Evolutionary conservation across 1,140 invertebrate genomes (phyloP), one percentile per base, ranked within the genome.

Genomic region (Bombus sylvicola): DNA sequence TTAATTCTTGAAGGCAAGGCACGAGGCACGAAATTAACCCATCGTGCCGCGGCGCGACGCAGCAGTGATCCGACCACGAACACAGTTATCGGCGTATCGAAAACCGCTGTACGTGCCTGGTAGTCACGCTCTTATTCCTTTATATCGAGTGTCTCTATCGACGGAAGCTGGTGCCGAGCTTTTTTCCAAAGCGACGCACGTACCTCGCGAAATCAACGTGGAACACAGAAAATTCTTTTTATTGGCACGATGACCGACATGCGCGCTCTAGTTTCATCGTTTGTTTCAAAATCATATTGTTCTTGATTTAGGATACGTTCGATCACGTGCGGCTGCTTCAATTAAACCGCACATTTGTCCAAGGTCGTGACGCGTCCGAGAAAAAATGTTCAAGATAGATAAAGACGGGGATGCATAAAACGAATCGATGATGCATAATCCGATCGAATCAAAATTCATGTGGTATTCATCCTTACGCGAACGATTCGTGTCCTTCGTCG

Each of bases 221-320:
- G 41, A 12, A 22, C 43, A 53, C 10, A 12, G 22, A 18, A 47
- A 69, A 77, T 83, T 69, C 74, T 78, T 83, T 47, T 43, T 53
- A 57, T 25, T 59, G 34, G 74, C 53, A 68, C 76, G 37, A 83
- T 71, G 81, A 69, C 73, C 86, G 80, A 90, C 83, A 88, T 88
- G 89, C 85, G 64, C 87, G 89, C 66, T 76, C 88, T 71, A 92
- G 68, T 91, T 91, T 85, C 75, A 37, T 73, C 80, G 77, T 85
- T 81, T 62, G 47, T 57, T 31, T 53, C 57, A 47, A 80, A 88
- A 90, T 90, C 88, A 87, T 84, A 76, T 87, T 72, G 53, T 34
- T 43, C 83, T 71, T 81, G 83, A 90, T 86, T 86, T 78, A 86
- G 59, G 72, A 85, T 78, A 77, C 64, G 62, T 78, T 69, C 81